Conservation (phyloP, 2,888 invertebrate genomes). For the Leptinotarsa tumamoca region DNA sequence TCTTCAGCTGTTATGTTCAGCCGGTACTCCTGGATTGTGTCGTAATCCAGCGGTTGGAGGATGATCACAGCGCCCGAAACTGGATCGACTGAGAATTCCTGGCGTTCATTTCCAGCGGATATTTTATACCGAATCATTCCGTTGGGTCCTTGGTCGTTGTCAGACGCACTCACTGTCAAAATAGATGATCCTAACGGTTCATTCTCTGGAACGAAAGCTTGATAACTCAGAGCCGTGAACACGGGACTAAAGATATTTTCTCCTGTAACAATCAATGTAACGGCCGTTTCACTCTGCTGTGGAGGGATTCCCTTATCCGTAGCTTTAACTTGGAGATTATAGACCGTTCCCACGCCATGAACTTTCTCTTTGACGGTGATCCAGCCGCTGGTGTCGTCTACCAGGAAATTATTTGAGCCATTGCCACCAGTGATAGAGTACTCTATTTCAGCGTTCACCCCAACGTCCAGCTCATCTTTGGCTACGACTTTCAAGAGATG, state of each 20-base stretch:
- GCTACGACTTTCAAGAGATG: slow-evolving; percentile 80
- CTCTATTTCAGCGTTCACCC: slow-evolving; percentile 89
- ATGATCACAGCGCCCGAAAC: slow-evolving; percentile 85
- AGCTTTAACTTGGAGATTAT: slow-evolving; percentile 79
- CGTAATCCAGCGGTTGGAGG: slow-evolving; percentile 85
- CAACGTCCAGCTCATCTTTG: slow-evolving; percentile 83
- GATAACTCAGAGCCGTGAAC: slow-evolving; percentile 86
- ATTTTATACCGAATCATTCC: slow-evolving; percentile 89
- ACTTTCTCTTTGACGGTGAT: slow-evolving; percentile 76
- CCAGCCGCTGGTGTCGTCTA: slow-evolving; percentile 86
- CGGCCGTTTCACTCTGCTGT: slow-evolving; percentile 79
- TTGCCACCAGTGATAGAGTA: slow-evolving; percentile 83
- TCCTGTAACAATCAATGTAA: slow-evolving; percentile 85
- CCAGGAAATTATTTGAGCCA: slow-evolving; percentile 78
- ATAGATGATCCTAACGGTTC: slow-evolving; percentile 88
- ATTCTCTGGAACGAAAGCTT: slow-evolving; percentile 92
- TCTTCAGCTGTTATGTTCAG: slow-evolving; percentile 91
- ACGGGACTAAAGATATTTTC: slow-evolving; percentile 85
- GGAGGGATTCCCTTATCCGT: slow-evolving; percentile 90
- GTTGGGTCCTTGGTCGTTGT: slow-evolving; percentile 89
- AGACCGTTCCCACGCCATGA: slow-evolving; percentile 73
- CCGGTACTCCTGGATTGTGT: slow-evolving; percentile 84
- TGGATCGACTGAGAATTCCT: slow-evolving; percentile 84
- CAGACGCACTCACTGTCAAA: slow-evolving; percentile 85
- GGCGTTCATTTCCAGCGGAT: slow-evolving; percentile 83